phyloP scores from a whole-genome alignment of 1,140 invertebrate genomes.

The Leptinotarsa lineolata region DNA sequence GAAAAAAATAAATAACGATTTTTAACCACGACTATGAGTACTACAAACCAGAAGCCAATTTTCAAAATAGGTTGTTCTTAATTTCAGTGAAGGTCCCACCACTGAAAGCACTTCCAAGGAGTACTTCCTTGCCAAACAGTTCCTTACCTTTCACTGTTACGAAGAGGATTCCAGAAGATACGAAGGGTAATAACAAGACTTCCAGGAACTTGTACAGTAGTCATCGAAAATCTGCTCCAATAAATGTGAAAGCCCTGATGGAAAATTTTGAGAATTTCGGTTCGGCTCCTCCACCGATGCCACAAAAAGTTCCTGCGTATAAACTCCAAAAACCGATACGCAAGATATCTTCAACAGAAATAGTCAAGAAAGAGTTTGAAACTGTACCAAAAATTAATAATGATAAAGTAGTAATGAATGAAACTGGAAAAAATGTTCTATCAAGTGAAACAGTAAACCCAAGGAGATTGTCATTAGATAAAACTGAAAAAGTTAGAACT shows the following conservation, averaged over 20 bases:
- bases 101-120: neutral
- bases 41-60: too few relatives aligned
- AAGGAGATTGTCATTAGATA: neutral
- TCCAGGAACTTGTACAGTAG: slow-evolving; percentile 4
- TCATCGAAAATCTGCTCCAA: slow-evolving; percentile 16
- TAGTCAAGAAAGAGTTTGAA: slow-evolving; percentile 6
- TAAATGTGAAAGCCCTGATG: slow-evolving; percentile 18
- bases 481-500: neutral
- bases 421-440: neutral
- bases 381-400: neutral
- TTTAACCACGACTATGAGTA: too few relatives aligned
- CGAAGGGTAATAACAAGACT: neutral
- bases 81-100: neutral
- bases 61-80: neutral
- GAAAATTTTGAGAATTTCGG: slow-evolving; percentile 16
- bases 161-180: neutral
- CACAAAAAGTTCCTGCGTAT: slow-evolving; percentile 18
- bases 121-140: neutral
- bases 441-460: neutral
- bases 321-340: neutral
- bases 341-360: slow-evolving; percentile 1
- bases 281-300: neutral
- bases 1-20: too few relatives aligned
- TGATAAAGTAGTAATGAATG: neutral
- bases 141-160: neutral